Percentiles rank a stretch among this genome's conserved stretches.
Evolutionary conservation across 2,797 vertebrate species (phyloP).

Genomic region (Cuculus canorus): DNA sequence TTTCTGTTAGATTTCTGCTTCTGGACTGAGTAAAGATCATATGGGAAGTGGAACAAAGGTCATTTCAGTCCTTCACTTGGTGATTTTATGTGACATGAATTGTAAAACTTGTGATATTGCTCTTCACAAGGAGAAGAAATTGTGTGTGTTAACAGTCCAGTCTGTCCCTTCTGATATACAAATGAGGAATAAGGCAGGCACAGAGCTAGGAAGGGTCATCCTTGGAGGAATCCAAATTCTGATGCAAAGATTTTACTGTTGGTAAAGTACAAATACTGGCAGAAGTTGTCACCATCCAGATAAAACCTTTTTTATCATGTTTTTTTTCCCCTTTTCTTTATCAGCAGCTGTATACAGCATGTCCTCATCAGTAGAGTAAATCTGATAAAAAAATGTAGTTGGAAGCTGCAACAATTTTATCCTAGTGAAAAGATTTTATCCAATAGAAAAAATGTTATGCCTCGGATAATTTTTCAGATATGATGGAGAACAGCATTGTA

Average conservation of each 20-base stretch:
- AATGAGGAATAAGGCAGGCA: background rate
- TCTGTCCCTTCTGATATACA: background rate
- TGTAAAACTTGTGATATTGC: background rate
- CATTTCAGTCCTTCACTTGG: background rate
- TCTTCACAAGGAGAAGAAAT: background rate
- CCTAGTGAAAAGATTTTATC: constrained; percentile 51
- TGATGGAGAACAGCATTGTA: constrained; percentile 3
- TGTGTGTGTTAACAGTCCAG: background rate
- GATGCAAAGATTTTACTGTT: background rate
- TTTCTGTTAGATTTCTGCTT: background rate
- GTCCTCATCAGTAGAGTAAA: constrained; percentile 17
- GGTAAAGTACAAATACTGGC: background rate
- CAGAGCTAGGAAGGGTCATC: background rate
- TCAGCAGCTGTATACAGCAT: background rate
- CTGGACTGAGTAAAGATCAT: background rate
- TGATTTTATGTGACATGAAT: background rate
- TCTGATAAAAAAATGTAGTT: constrained; percentile 54
- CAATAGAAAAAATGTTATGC: constrained; percentile 10
- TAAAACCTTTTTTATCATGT: background rate
- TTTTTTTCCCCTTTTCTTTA: background rate
- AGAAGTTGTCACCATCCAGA: background rate
- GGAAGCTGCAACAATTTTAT: constrained; percentile 58
- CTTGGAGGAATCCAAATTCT: background rate
- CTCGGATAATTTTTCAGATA: constrained; percentile 46
- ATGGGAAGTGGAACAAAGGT: background rate